A percentile compares a stretch with the other conserved stretches of the same genome.
Evolutionary conservation across 2,888 invertebrate species (phyloP).

Genomic region (Lasius platythorax): DNA sequence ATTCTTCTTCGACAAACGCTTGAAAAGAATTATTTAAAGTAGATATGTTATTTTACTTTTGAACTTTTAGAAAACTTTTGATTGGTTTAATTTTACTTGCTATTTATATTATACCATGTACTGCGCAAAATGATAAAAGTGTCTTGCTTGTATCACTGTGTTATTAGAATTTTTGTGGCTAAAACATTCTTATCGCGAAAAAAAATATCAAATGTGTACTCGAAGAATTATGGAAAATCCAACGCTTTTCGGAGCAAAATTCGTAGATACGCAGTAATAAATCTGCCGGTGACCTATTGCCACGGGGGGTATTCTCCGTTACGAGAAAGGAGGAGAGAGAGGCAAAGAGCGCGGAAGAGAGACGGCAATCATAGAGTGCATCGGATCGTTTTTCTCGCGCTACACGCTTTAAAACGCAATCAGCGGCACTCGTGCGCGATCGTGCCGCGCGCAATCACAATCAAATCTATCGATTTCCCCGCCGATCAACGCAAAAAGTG

Average conservation of each 20-base stretch:
- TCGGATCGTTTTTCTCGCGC: conserved; percentile 65
- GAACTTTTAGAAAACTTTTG: background rate
- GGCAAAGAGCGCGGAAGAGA: conserved; percentile 31
- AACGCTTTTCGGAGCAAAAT: conserved; percentile 44
- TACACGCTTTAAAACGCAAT: conserved; percentile 72
- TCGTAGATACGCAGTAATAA: conserved; percentile 54
- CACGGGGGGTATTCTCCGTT: conserved; percentile 67
- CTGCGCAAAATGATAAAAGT: background rate
- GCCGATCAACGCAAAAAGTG: conserved; percentile 63
- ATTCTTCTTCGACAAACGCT: background rate
- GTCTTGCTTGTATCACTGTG: background rate
- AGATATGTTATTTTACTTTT: background rate
- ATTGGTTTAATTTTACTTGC: background rate
- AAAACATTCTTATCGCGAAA: background rate
- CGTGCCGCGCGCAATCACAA: conserved; percentile 66
- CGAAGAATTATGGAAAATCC: conserved; percentile 8
- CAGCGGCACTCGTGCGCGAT: conserved; percentile 78
- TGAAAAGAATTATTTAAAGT: background rate
- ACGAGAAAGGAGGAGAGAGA: conserved; percentile 49
- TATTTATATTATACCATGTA: background rate
- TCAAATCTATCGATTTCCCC: conserved; percentile 71
- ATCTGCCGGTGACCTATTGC: conserved; percentile 65
- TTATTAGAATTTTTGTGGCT: background rate
- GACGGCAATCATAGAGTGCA: conserved; percentile 64
- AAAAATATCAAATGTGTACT: background rate